Conservation (phyloP, 2,888 invertebrate genomes). For the Chalcosyrphus nemorum region DNA sequence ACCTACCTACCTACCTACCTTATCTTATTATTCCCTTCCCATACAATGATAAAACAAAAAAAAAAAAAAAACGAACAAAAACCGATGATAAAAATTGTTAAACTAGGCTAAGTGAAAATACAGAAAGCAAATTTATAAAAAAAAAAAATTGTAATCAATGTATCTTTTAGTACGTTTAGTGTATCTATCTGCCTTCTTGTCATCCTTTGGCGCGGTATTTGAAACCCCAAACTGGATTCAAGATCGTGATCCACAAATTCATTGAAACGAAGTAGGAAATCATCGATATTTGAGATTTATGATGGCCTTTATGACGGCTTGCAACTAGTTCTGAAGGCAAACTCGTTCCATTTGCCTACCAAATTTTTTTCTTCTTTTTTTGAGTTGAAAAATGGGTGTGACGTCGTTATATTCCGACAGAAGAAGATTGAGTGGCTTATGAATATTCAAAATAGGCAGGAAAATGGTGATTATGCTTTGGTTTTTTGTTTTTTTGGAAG, state of each 20-base stretch:
- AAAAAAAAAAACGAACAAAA: no score
- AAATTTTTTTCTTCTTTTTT: no score
- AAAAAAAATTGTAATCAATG: background rate
- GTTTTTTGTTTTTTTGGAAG: no score
- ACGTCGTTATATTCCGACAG: background rate
- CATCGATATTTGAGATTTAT: background rate
- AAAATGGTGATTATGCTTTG: background rate
- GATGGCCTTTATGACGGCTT: background rate
- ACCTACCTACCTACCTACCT: slow-evolving; percentile 22
- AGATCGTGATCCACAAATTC: background rate
- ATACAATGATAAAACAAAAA: slow-evolving; percentile 11
- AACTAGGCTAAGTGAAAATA: slow-evolving; percentile 56
- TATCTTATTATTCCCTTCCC: slow-evolving; percentile 38
- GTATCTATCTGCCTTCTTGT: no score
- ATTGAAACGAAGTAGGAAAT: background rate
- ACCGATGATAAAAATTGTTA: slow-evolving; percentile 46
- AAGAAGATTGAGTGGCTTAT: background rate
- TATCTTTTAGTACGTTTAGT: background rate
- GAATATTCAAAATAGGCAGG: background rate
- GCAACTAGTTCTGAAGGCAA: background rate
- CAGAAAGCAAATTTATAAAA: slow-evolving; percentile 47
- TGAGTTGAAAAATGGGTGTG: background rate
- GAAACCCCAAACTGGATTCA: background rate
- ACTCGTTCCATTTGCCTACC: background rate
- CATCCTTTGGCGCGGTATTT: no score